Conservation (phyloP, 2,113 vertebrate genomes). For the Himantopus leucocephalus region DNA sequence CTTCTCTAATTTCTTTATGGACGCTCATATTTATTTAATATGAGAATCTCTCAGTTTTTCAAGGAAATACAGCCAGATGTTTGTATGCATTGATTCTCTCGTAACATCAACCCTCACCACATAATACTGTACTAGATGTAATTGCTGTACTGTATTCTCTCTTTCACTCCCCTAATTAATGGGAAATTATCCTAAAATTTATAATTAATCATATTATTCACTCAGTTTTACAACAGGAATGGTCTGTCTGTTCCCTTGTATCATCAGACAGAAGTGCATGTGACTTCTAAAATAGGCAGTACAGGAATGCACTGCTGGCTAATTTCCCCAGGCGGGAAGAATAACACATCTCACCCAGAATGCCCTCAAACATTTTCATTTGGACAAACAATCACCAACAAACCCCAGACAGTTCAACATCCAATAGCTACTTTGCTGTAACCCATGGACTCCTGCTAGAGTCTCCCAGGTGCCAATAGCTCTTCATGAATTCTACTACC, state of each 20-base stretch:
- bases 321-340: background rate
- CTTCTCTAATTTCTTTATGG: background rate
- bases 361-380: background rate
- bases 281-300: background rate
- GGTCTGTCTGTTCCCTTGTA: background rate
- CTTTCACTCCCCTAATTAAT: background rate
- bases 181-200: background rate
- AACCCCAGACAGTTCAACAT: background rate
- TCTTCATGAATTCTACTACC: background rate
- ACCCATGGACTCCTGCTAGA: background rate
- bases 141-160: background rate
- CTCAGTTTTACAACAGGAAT: background rate
- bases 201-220: background rate
- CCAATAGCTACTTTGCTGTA: background rate
- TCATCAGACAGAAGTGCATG: accelerated
- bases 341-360: background rate
- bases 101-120: background rate
- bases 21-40: background rate
- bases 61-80: background rate
- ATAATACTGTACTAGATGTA: background rate
- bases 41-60: background rate
- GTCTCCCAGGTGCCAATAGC: background rate
- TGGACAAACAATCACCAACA: background rate
- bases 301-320: background rate
- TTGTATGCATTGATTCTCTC: background rate